These are phyloP conservation scores for Dascillus cervinus DNA, from an alignment of 2,888 invertebrate genomes.

Conservation along the genomic window DNA sequence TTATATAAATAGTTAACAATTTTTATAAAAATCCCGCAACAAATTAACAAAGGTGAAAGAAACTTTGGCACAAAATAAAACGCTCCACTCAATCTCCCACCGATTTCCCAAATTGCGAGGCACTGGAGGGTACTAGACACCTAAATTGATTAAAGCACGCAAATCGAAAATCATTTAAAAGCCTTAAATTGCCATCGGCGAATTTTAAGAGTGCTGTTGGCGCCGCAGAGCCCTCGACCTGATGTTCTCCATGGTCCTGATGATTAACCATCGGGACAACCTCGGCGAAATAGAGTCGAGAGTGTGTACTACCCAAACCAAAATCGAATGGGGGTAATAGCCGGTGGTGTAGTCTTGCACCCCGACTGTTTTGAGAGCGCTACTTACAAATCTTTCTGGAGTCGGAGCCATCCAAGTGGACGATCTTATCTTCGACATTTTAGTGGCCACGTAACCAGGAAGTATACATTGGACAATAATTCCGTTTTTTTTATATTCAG, in stretches of 20 bases:
- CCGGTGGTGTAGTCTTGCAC: constrained; percentile 63
- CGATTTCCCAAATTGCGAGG: too few relatives aligned
- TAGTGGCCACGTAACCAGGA: constrained; percentile 87
- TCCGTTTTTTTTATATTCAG: constrained; percentile 66
- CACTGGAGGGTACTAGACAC: too few relatives aligned
- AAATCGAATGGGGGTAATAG: constrained; percentile 62
- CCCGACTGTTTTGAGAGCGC: constrained; percentile 65
- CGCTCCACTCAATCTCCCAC: too few relatives aligned
- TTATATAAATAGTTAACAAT: too few relatives aligned
- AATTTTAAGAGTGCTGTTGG: too few relatives aligned
- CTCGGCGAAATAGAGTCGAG: constrained; percentile 47
- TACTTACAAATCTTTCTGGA: constrained; percentile 61
- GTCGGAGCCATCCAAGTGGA: constrained; percentile 69
- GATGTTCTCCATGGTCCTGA: constrained; percentile 58
- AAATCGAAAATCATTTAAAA: too few relatives aligned
- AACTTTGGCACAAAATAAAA: too few relatives aligned
- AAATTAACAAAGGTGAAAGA: too few relatives aligned
- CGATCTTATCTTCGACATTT: constrained; percentile 77
- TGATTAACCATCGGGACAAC: constrained; percentile 55
- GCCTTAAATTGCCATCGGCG: too few relatives aligned
- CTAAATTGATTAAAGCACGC: too few relatives aligned
- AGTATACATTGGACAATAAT: constrained; percentile 73
- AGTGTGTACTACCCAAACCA: constrained; percentile 46
- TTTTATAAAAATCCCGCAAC: too few relatives aligned
- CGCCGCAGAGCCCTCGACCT: constrained; percentile 47